phyloP scores from a whole-genome alignment of 2,888 invertebrate genomes.

The Drosophila monieri region DNA sequence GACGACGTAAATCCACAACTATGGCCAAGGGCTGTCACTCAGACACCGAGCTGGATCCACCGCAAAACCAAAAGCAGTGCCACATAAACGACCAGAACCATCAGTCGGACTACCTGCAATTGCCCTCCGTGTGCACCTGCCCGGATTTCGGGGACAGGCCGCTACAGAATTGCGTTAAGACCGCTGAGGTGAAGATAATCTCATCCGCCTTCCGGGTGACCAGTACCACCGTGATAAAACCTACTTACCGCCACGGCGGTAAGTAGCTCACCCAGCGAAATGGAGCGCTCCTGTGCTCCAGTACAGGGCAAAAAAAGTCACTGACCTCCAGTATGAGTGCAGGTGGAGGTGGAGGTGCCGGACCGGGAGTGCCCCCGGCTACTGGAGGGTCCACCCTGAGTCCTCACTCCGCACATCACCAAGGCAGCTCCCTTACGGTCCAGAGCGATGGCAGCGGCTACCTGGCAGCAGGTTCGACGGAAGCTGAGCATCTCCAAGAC shows the following conservation, averaged over 20 bases:
- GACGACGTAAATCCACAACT: conserved; percentile 28
- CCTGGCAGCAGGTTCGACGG: conserved; percentile 84
- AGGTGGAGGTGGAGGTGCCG: conserved; percentile 1
- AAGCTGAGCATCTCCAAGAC: conserved; percentile 85
- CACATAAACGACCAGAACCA: conserved; percentile 38
- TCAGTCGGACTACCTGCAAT: conserved; percentile 83
- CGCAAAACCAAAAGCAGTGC: conserved; percentile 39
- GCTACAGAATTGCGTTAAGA: conserved; percentile 83
- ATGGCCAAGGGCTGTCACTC: conserved; percentile 56
- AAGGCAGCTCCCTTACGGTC: conserved; percentile 63
- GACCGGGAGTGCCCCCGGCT: conserved; percentile 50
- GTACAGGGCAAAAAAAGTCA: conserved; percentile 40
- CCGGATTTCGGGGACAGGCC: conserved; percentile 91
- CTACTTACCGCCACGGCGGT: conserved; percentile 59
- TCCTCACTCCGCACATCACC: conserved; percentile 58
- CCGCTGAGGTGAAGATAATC: conserved; percentile 85
- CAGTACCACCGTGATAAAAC: conserved; percentile 75
- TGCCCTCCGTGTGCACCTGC: conserved; percentile 92
- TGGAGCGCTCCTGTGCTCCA: conserved; percentile 63
- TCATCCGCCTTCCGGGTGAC: conserved; percentile 76
- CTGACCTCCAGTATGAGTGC: conserved; percentile 86
- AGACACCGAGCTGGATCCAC: conserved; percentile 68
- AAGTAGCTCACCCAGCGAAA: conserved; percentile 67
- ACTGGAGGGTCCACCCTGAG: conserved; percentile 76
- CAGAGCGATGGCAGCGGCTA: conserved; percentile 65